phyloP scores from a whole-genome alignment of 1,140 invertebrate species.

The Drosophila sproati region DNA sequence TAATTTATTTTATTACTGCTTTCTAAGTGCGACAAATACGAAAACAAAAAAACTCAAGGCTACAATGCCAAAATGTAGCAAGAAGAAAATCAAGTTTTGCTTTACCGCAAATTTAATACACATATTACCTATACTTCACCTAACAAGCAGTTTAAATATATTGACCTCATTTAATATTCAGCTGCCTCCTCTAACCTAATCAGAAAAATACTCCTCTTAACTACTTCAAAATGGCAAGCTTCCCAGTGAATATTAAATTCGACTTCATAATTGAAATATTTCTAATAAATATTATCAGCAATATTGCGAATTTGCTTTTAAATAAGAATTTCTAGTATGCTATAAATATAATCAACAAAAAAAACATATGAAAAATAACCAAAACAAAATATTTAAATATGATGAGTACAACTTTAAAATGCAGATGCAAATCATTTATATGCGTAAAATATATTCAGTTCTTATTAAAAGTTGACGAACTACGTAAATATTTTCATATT shows the following conservation, averaged over 20 bases:
- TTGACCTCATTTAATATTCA: too few species aligned
- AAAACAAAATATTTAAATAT: slow-evolving; percentile 4
- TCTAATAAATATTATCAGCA: background rate
- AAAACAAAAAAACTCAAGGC: slow-evolving; percentile 13
- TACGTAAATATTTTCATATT: slow-evolving; percentile 12
- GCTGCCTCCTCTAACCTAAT: too few species aligned
- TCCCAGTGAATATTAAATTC: too few species aligned
- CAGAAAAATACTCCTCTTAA: too few species aligned
- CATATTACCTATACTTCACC: too few species aligned
- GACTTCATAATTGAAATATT: too few species aligned
- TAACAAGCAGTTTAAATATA: too few species aligned
- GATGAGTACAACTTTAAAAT: background rate
- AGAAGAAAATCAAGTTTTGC: background rate
- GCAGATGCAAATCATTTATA: background rate
- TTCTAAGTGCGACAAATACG: slow-evolving; percentile 49
- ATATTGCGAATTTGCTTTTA: slow-evolving; percentile 6
- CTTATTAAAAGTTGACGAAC: background rate
- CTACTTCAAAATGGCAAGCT: too few species aligned
- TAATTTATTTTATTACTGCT: slow-evolving; percentile 33
- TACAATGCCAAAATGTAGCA: slow-evolving; percentile 18
- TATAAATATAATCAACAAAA: too few species aligned
- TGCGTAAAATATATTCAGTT: too few species aligned
- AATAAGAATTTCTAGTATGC: background rate
- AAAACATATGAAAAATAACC: background rate
- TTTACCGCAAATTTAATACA: too few species aligned